Base-by-base conservation (phyloP, 1,140 invertebrate genomes). In the Cotesia chilonis region DNA sequence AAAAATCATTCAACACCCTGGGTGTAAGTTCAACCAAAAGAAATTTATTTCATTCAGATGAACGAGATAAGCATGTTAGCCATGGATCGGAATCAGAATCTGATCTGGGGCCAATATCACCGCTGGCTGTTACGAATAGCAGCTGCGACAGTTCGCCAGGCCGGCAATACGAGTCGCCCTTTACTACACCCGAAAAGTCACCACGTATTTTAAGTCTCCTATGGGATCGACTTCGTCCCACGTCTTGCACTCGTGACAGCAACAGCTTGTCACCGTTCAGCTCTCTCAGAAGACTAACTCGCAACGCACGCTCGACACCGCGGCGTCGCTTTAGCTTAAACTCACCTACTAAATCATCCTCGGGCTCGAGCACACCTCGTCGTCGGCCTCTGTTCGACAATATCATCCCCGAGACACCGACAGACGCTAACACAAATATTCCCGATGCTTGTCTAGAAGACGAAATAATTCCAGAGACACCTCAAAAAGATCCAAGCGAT, bases 61-160 rank as follows among this genome's bases (percentile, higher is more conserved):
- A 63, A 36, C 14, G 0, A 1, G 59, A 5, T 3, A 72, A 36
- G 14, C n/a, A 59, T 7, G 52, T 72, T 4, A 69, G 68, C 9
- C 41, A 14, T n/a, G 55, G 35, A 5, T 82, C 83, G 0, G 84
- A 77, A 36, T 78, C 81, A 0, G 85, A 86, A 0, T 85, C 84
- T 0, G 84, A 84, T 52, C 72, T 85, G 9, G 79, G 81, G 1
- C 82, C 80, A 1, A 83, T 86, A 81, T 85, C 83, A 3, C 83
- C 85, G 4, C 47, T 85, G 4, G 73, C 74, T 9, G 14, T 77
- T 2, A 82, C 80, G 0, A 82, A 84, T 54, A 75, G 67, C 17
- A 77, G 75, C 35, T 68, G 63, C n/a, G 69, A 70, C 2, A 81
- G 79, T 73, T 83, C 82, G 4, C 76, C 83, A 41, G 81, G 75